Conservation (phyloP, 2,888 invertebrate genomes). For the Clanis bilineata region DNA sequence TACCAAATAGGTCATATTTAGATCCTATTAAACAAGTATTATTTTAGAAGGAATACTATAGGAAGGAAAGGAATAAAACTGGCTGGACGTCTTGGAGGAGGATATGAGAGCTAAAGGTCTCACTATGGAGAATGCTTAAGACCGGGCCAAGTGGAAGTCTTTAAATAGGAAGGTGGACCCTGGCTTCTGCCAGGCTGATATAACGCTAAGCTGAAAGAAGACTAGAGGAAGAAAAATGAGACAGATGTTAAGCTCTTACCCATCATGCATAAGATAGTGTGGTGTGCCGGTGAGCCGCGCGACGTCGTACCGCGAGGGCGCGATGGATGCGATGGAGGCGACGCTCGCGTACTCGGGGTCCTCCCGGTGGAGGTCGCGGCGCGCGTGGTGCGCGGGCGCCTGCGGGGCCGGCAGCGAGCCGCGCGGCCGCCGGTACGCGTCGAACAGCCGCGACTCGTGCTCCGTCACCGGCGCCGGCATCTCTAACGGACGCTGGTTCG, state of each 20-base stretch:
- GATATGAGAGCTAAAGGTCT: no score
- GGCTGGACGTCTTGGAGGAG: no score
- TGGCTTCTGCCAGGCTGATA: no score
- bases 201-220: no score
- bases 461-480: conserved; percentile 75
- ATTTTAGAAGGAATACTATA: no score
- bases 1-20: no score
- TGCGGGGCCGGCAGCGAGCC: conserved; percentile 66
- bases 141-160: no score
- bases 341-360: conserved; percentile 77
- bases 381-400: conserved; percentile 52
- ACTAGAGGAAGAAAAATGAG: background rate
- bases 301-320: conserved; percentile 63
- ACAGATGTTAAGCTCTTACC: conserved; percentile 42
- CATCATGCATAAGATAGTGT: conserved; percentile 72
- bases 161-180: no score
- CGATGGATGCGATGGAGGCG: conserved; percentile 63
- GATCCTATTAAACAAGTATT: no score
- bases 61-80: no score
- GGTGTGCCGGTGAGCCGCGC: conserved; percentile 54
- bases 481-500: conserved; percentile 86
- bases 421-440: conserved; percentile 72
- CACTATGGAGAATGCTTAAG: no score
- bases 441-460: conserved; percentile 78
- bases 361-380: no score